These are phyloP conservation scores for Sebastes hubbsi DNA, from an alignment of 2,797 vertebrate species.

Conservation along the genomic window DNA sequence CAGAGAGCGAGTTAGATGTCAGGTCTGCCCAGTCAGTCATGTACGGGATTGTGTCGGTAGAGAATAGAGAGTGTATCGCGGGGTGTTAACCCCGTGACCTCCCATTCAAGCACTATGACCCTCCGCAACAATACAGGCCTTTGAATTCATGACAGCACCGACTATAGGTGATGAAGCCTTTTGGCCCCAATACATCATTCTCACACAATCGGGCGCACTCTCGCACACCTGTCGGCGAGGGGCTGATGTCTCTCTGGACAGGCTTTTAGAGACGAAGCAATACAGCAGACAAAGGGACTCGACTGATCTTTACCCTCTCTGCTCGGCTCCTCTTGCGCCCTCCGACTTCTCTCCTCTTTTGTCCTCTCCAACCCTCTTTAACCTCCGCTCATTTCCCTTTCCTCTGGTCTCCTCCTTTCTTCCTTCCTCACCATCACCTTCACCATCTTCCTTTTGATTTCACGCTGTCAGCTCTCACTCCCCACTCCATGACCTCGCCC, in stretches of 20 bases:
- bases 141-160: constrained; percentile 73
- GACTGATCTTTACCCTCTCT: constrained; percentile 70
- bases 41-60: constrained; percentile 45
- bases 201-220: constrained; percentile 60
- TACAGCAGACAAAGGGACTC: constrained; percentile 58
- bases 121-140: constrained; percentile 64
- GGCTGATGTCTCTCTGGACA: constrained; percentile 67
- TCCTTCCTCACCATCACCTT: background rate
- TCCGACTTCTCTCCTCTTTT: constrained; percentile 54
- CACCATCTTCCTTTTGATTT: constrained; percentile 34
- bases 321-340: constrained; percentile 30
- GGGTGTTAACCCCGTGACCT: constrained; percentile 68
- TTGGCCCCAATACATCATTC: constrained; percentile 72
- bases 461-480: constrained; percentile 47
- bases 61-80: constrained; percentile 61
- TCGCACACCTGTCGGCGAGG: constrained; percentile 54
- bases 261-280: constrained; percentile 68
- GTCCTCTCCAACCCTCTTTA: constrained; percentile 37
- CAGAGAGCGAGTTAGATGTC: constrained; percentile 41
- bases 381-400: constrained; percentile 42
- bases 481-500: constrained; percentile 42
- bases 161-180: constrained; percentile 70
- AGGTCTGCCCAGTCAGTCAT: constrained; percentile 57
- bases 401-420: background rate
- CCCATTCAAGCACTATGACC: constrained; percentile 63